These are phyloP conservation scores for Fulmarus glacialis DNA, from an alignment of 2,113 vertebrate genomes.

Conservation along the genomic window DNA sequence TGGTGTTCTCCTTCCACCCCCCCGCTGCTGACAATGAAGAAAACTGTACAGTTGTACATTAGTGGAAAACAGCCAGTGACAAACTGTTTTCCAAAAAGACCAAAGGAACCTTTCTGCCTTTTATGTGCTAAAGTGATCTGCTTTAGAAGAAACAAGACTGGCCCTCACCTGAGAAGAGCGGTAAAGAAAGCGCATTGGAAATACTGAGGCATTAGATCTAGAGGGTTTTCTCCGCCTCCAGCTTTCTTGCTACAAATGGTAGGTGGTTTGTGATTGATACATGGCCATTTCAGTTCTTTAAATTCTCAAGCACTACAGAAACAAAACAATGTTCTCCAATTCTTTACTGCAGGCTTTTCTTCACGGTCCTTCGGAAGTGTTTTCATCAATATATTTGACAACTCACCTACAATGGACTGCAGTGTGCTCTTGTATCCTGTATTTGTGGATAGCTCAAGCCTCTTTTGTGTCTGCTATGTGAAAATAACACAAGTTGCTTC, in stretches of 20 bases:
- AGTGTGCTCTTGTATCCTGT: background rate
- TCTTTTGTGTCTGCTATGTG: background rate
- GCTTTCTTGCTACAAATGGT: background rate
- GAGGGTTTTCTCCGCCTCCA: background rate
- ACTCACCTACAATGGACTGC: background rate
- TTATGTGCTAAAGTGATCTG: background rate
- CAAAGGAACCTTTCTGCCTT: background rate
- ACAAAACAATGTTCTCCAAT: background rate
- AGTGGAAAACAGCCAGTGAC: background rate
- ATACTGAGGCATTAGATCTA: background rate
- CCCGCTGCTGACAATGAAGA: background rate
- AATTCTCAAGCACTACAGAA: background rate
- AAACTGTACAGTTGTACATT: background rate
- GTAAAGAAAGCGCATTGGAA: background rate
- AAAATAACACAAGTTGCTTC: background rate
- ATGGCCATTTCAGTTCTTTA: background rate
- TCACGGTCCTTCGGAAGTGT: background rate
- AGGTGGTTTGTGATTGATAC: background rate
- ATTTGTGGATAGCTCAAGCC: background rate
- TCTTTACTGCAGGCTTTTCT: background rate
- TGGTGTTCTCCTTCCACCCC: background rate
- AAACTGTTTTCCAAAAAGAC: background rate
- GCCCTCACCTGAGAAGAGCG: background rate
- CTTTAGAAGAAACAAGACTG: background rate
- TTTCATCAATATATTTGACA: background rate